Evolutionary conservation across 2,113 vertebrate species (phyloP).

Genomic region (Prolemur simus): DNA sequence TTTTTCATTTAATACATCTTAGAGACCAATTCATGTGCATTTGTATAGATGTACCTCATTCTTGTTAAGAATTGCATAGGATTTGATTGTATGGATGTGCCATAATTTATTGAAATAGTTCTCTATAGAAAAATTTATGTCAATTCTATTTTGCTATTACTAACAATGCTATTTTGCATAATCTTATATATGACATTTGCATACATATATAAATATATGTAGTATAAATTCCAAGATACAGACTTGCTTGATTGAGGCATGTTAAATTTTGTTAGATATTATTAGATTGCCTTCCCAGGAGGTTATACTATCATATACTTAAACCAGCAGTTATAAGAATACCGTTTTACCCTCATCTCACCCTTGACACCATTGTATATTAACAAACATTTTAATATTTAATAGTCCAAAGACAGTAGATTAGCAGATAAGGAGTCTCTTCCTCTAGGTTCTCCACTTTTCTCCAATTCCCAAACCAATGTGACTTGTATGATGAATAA

Average conservation of each 20-base stretch:
- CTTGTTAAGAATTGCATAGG: background rate
- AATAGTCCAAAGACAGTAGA: background rate
- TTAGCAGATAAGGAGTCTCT: background rate
- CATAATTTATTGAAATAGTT: background rate
- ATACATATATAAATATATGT: background rate
- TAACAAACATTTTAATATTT: background rate
- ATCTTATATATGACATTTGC: background rate
- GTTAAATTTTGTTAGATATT: slow-evolving; percentile 1
- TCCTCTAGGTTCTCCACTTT: background rate
- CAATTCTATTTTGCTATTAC: background rate
- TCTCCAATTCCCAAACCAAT: background rate
- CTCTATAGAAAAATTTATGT: background rate
- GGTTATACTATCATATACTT: background rate
- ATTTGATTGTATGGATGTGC: background rate
- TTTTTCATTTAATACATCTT: background rate
- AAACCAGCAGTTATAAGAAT: background rate
- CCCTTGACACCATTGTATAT: background rate
- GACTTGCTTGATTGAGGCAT: background rate
- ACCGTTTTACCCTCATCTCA: background rate
- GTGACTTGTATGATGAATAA: background rate
- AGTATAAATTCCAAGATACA: background rate
- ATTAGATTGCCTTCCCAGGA: background rate
- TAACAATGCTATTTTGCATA: background rate
- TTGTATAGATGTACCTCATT: background rate
- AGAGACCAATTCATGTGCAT: background rate